Conservation (phyloP, 1,140 invertebrate species). For the Drosophila punjabiensis region DNA sequence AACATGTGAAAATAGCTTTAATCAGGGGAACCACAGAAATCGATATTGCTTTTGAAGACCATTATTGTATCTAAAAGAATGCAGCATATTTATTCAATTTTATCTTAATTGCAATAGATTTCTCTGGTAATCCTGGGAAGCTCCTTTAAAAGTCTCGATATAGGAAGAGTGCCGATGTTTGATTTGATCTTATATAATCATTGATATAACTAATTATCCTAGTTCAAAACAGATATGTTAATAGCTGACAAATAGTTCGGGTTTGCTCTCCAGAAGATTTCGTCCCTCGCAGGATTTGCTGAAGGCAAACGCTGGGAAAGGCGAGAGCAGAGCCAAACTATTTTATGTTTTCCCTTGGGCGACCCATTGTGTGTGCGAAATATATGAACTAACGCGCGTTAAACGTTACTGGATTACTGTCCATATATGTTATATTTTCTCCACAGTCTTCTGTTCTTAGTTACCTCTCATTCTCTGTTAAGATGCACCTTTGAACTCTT, state of each 20-base stretch:
- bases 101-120: not conserved
- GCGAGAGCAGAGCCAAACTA: conserved; percentile 38
- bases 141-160: not conserved
- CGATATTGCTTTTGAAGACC: not conserved
- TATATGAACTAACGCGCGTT: conserved; percentile 54
- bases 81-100: too few species aligned
- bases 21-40: not conserved
- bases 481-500: conserved; percentile 19
- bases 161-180: not conserved
- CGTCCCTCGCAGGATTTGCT: not conserved
- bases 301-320: not conserved
- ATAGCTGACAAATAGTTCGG: conserved; percentile 28
- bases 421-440: not conserved
- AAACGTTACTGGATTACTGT: conserved; percentile 30
- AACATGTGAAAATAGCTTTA: not conserved
- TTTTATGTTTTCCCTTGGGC: conserved; percentile 61
- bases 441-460: conserved; percentile 3
- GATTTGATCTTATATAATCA: conserved; percentile 4
- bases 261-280: conserved; percentile 19
- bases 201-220: not conserved
- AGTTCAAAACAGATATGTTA: conserved; percentile 2
- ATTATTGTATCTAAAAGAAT: not conserved
- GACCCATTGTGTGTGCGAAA: conserved; percentile 69
- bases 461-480: conserved; percentile 7
- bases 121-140: not conserved